Conservation (phyloP, 1,140 invertebrate genomes). For the Aleiodes sp. region DNA sequence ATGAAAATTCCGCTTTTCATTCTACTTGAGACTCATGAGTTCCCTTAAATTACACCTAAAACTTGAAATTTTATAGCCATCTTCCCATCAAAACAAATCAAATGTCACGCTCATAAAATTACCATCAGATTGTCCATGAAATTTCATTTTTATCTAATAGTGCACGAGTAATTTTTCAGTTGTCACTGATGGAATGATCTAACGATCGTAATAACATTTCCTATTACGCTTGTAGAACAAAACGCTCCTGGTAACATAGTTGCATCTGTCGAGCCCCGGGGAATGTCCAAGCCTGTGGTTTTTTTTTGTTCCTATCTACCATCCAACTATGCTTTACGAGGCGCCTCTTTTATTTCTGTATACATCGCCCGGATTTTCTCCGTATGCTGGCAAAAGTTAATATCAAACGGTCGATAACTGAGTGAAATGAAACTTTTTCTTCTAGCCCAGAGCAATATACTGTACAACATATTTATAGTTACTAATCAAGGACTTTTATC, state of each 20-base stretch:
- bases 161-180: not conserved
- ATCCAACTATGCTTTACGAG: not conserved
- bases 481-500: not conserved
- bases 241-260: not conserved
- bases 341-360: not conserved
- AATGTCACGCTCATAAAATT: no score
- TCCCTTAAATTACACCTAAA: no score
- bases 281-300: not conserved
- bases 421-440: conserved; percentile 1
- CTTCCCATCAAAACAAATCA: no score
- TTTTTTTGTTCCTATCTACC: not conserved
- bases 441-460: not conserved
- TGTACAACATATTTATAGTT: not conserved
- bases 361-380: not conserved
- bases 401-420: not conserved
- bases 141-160: no score
- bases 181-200: not conserved
- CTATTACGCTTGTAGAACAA: conserved; percentile 10
- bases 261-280: not conserved
- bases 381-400: not conserved
- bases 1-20: no score
- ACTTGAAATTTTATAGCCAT: no score
- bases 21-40: no score
- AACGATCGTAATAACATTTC: conserved; percentile 20
- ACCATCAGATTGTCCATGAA: no score